Base-by-base conservation (phyloP, 1,140 invertebrate genomes). In the Pomphorhynchus laevis region DNA sequence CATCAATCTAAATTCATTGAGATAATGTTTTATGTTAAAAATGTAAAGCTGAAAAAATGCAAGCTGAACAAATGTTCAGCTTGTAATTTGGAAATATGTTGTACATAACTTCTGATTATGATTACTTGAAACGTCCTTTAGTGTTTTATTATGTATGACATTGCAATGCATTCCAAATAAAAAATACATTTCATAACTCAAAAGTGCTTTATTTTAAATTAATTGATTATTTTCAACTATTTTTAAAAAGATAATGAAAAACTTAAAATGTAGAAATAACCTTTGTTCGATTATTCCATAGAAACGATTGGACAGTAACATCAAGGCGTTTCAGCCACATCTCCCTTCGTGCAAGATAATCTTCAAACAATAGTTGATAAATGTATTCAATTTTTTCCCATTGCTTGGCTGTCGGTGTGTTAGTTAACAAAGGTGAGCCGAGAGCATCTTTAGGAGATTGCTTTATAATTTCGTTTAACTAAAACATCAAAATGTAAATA, bases 251-350 rank as follows among this genome's bases (percentile, higher is more conserved):
- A 20, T 20, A 4, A 18, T 20, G n/a, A 14, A 21, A n/a, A 18
- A 20, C 5, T 5, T 14, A 17, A 21, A 17, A 37, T 23, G 4
- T 5, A 12, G 2, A 39, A 34, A 41, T 35, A 44, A 57, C 56
- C 49, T 56, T 57, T 5, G 54, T 54, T 40, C 67, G 66, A 32
- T 77, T 74, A 0, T 74, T 76, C 76, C 76, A 86, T 68, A 50
- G 51, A 57, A 86, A 89, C 18, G 76, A 84, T 55, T 79, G 73
- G 49, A 89, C 67, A 3, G 80, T 91, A 27, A 80, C 77, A 58
- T 89, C 79, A 31, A 86, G 55, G 37, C 82, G 62, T 44, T 75
- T 79, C 1, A 84, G 55, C 45, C 89, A 65, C 65, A 79, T 75
- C 51, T 82, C 69, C 40, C 75, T 58, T 42, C 79, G 58, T 29